Conservation (phyloP, 2,888 invertebrate genomes). For the Cryptus viduatorius region DNA sequence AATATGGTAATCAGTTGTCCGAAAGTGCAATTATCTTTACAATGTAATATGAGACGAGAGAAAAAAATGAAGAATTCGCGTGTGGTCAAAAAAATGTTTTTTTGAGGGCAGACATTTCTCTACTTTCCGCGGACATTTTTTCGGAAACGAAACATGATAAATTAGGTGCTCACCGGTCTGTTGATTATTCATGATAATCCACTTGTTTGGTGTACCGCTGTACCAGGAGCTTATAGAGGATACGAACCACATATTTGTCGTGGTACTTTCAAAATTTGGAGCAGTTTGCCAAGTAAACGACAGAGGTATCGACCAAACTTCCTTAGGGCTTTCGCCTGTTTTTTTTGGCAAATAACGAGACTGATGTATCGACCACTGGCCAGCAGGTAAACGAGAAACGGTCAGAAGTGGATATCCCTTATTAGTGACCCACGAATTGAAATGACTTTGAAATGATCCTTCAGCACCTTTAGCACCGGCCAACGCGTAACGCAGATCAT, state of each 20-base stretch:
- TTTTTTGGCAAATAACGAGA: slow-evolving; percentile 74
- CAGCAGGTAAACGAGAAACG: slow-evolving; percentile 85
- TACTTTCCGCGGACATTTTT: not conserved
- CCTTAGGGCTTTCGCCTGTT: not conserved
- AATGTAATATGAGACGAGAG: not conserved
- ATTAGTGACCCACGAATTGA: slow-evolving; percentile 88
- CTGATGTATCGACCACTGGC: slow-evolving; percentile 85
- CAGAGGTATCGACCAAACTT: slow-evolving; percentile 80
- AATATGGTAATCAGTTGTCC: not conserved
- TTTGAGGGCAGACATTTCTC: no score
- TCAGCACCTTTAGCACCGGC: not conserved
- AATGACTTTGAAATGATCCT: slow-evolving; percentile 79
- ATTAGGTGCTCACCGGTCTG: slow-evolving; percentile 86
- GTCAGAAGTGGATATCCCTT: slow-evolving; percentile 89
- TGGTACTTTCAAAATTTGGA: slow-evolving; percentile 85
- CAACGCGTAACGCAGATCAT: slow-evolving; percentile 84
- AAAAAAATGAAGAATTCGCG: no score
- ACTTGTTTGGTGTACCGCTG: slow-evolving; percentile 83
- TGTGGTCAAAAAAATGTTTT: no score
- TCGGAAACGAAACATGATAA: not conserved
- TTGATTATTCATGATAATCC: slow-evolving; percentile 89
- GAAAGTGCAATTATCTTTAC: not conserved
- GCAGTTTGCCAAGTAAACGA: slow-evolving; percentile 73
- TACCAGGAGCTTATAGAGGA: not conserved
- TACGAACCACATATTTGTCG: slow-evolving; percentile 75